Evolutionary conservation across 1,140 invertebrate species (phyloP), one percentile per base, ranked within the genome.

Genomic region (Apis laboriosa): DNA sequence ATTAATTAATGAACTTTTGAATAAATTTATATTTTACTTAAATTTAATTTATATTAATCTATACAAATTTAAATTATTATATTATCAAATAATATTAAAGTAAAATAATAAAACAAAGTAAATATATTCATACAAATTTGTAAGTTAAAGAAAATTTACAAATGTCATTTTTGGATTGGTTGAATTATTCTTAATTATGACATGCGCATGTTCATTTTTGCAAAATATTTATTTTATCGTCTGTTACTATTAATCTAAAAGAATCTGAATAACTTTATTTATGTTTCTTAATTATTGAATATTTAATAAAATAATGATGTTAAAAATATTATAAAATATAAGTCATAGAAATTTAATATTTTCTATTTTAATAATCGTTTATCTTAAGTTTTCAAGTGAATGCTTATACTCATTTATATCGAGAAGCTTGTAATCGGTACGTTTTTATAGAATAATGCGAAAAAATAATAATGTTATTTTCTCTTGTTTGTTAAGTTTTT

Each of bases 371-470:
- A 7, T 28, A 3, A 53, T 61, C n/a, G 43, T 80, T 43, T 68
- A 56, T 43, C 49, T 43, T 43, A 43, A 78, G 15, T 58, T 49
- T 75, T 64, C n/a, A 56, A 63, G 28, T 77, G 12, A 73, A 64
- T 79, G 4, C 8, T 49, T 15, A 34, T 19, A 34, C 8, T 58
- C 28, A 64, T 19, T 43, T 43, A 43, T 43, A 43, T 43, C 34
- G 34, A 43, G 34, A 34, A 49, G 43, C 21, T 58, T 61, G 75
- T 49, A 51, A 73, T 77, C 74, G 86, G 86, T 71, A 64, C 53
- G 67, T 79, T 71, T 34, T 9, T 24, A 55, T 60, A 61, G 24
- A 79, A 89, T 88, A 88, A 89, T 89, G 87, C 84, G 28, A 84
- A 75, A 72, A 67, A 68, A 34, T 64, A 68, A 34, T 64, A 75